phyloP scores from a whole-genome alignment of 2,113 vertebrate genomes.

The Myotis lucifugus region DNA sequence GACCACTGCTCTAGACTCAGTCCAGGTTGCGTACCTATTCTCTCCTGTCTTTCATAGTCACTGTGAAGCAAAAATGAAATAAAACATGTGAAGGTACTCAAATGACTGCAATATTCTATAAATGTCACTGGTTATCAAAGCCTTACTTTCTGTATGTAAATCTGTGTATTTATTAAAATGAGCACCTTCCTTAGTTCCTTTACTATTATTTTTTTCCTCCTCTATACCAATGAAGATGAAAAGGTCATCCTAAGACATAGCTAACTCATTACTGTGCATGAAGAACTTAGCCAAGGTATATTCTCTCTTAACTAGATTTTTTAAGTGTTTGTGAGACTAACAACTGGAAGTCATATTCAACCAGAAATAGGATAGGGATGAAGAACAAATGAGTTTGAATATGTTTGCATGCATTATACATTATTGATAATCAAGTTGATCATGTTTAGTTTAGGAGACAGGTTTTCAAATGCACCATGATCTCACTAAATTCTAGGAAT shows the following conservation, averaged over 20 bases:
- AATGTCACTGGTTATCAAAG: not conserved
- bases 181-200: not conserved
- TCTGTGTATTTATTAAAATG: not conserved
- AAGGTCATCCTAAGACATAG: not conserved
- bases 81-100: not conserved
- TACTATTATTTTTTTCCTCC: not conserved
- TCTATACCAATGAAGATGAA: not conserved
- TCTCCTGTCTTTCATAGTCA: not conserved
- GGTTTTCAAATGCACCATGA: not conserved
- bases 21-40: not conserved
- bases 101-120: not conserved
- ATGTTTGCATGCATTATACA: not conserved
- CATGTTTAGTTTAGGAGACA: not conserved
- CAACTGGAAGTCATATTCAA: not conserved
- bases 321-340: not conserved
- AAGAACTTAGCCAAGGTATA: not conserved
- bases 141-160: not conserved
- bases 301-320: not conserved
- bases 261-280: not conserved
- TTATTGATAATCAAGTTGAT: not conserved
- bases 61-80: not conserved
- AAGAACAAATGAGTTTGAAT: not conserved
- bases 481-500: not conserved
- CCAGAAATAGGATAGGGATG: not conserved
- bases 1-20: not conserved